A percentile compares a stretch with the other conserved stretches of the same genome.
Conservation (phyloP, 2,113 vertebrate species). For the Anguilla rostrata region DNA sequence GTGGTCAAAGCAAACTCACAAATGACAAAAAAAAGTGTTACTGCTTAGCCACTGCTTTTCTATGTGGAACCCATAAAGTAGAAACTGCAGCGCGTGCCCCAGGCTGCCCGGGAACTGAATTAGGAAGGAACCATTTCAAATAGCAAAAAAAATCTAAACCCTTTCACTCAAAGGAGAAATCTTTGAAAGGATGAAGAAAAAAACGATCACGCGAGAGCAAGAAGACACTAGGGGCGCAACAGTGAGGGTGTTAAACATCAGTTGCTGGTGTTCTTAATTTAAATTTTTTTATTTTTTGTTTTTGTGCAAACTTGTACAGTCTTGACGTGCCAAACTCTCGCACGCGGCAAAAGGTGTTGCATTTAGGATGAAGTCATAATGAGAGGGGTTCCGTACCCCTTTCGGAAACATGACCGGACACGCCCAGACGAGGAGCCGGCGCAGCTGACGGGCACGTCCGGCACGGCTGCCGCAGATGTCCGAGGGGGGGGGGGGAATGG, state of each 20-base stretch:
- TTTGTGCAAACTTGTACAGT: background rate
- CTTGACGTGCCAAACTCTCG: background rate
- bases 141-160: background rate
- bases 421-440: background rate
- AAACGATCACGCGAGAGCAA: background rate
- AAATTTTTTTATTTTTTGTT: background rate
- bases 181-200: background rate
- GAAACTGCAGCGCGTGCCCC: background rate
- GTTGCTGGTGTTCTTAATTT: too few species aligned
- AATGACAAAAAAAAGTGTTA: background rate
- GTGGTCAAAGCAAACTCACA: slow-evolving; percentile 10
- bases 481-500: background rate
- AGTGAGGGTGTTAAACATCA: background rate
- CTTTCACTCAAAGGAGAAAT: slow-evolving; percentile 9
- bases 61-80: background rate
- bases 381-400: background rate
- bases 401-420: background rate
- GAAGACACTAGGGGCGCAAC: background rate
- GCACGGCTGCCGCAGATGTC: slow-evolving; percentile 4
- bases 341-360: background rate
- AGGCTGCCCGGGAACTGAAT: slow-evolving; percentile 17
- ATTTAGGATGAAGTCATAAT: background rate
- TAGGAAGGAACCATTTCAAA: background rate
- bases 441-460: too few species aligned
- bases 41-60: background rate